Percentiles rank a stretch among this genome's conserved stretches.
phyloP scores from a whole-genome alignment of 2,797 vertebrate genomes.

The Chelon labrosus region DNA sequence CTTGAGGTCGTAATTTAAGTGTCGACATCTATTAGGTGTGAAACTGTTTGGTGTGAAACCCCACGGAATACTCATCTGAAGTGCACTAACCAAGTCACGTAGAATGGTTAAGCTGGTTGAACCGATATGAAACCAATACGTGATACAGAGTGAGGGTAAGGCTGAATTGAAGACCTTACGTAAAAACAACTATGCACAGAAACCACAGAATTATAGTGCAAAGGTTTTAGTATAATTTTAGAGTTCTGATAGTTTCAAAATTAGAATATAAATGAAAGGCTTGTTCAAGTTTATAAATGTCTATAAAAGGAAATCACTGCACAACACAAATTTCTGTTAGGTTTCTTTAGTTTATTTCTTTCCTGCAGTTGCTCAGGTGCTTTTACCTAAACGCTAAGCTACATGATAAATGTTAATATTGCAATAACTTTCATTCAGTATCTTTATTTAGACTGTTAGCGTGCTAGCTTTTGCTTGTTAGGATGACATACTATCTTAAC shows the following conservation, averaged over 20 bases:
- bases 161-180: not conserved
- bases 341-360: too few relatives aligned
- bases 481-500: too few relatives aligned
- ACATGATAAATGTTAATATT: too few relatives aligned
- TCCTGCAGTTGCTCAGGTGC: too few relatives aligned
- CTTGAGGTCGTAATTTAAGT: constrained; percentile 61
- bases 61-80: constrained; percentile 29
- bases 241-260: not conserved
- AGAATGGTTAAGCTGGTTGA: constrained; percentile 39
- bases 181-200: not conserved
- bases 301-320: constrained; percentile 3
- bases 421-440: too few relatives aligned
- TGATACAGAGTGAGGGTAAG: not conserved
- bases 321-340: not conserved
- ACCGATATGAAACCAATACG: constrained; percentile 12
- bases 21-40: constrained; percentile 65
- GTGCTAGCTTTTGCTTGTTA: too few relatives aligned
- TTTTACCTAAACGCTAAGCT: too few relatives aligned
- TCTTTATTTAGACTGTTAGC: too few relatives aligned
- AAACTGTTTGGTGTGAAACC: constrained; percentile 62
- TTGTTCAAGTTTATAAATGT: not conserved
- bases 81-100: constrained; percentile 10
- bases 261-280: not conserved
- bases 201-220: not conserved
- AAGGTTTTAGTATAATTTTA: not conserved